Evolutionary conservation across 2,888 invertebrate genomes (phyloP).

Genomic region (Trisateles emortualis): DNA sequence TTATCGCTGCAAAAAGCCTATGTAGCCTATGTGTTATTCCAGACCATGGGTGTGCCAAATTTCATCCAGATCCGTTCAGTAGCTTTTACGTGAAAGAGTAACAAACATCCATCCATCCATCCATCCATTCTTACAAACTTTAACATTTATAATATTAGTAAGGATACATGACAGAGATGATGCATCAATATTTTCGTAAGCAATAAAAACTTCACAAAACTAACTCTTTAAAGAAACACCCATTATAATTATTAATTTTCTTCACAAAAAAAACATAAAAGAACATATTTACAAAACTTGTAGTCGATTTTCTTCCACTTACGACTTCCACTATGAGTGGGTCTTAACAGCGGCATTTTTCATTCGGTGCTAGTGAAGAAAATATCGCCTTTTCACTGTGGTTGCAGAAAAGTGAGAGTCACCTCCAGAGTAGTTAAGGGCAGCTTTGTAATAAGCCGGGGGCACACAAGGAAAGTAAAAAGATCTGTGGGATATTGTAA

Average conservation of each 20-base stretch:
- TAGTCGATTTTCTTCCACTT: background rate
- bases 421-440: constrained; percentile 69
- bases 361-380: constrained; percentile 38
- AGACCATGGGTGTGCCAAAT: no score
- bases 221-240: background rate
- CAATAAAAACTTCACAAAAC: background rate
- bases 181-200: background rate
- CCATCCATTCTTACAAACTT: no score
- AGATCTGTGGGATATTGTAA: background rate
- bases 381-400: constrained; percentile 48
- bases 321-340: constrained; percentile 27
- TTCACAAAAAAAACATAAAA: background rate
- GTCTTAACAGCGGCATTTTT: constrained; percentile 36
- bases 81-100: no score
- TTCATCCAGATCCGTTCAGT: no score
- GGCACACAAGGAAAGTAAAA: constrained; percentile 45
- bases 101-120: no score
- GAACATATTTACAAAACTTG: background rate
- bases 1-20: no score
- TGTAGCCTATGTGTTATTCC: no score
- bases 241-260: background rate
- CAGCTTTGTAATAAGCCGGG: constrained; percentile 48
- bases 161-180: background rate
- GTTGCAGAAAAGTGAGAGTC: constrained; percentile 71
- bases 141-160: no score